These are phyloP conservation scores for Pseudomyrmex flavicornis DNA, from an alignment of 1,140 invertebrate genomes.

Conservation along the genomic window DNA sequence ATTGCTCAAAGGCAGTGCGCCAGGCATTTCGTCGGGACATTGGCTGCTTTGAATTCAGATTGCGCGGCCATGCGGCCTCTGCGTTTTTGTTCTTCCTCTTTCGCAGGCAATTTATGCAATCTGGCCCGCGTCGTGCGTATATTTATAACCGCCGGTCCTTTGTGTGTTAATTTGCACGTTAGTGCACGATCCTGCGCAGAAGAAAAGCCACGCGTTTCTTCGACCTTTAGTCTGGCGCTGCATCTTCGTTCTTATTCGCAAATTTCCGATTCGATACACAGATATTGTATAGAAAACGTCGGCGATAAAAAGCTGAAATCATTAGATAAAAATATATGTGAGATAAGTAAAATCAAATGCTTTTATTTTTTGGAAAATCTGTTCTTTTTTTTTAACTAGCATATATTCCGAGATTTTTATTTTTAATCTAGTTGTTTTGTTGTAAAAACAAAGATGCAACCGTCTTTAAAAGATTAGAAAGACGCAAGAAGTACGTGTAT, in stretches of 20 bases:
- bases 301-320: not conserved
- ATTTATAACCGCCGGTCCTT: conserved; percentile 83
- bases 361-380: too few species aligned
- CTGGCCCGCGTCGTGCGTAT: conserved; percentile 76
- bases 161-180: conserved; percentile 85
- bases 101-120: conserved; percentile 82
- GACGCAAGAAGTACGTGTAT: conserved; percentile 50
- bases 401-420: not conserved
- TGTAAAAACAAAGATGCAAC: conserved; percentile 10
- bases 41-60: conserved; percentile 84
- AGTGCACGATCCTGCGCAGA: conserved; percentile 68
- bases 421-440: not conserved
- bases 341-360: too few species aligned
- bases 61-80: conserved; percentile 70
- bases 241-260: not conserved
- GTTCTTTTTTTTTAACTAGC: not conserved
- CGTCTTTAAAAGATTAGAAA: conserved; percentile 26
- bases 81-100: conserved; percentile 78
- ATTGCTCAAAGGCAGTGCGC: conserved; percentile 63
- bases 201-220: conserved; percentile 15
- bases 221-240: conserved; percentile 63
- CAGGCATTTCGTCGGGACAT: conserved; percentile 64
- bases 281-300: too few species aligned
- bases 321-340: conserved; percentile 12
- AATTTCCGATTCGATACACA: conserved; percentile 26